Percentiles rank a stretch among this genome's conserved stretches.
These are phyloP conservation scores for Chrysomallon squamiferum DNA, from an alignment of 1,140 invertebrate genomes.

Conservation along the genomic window DNA sequence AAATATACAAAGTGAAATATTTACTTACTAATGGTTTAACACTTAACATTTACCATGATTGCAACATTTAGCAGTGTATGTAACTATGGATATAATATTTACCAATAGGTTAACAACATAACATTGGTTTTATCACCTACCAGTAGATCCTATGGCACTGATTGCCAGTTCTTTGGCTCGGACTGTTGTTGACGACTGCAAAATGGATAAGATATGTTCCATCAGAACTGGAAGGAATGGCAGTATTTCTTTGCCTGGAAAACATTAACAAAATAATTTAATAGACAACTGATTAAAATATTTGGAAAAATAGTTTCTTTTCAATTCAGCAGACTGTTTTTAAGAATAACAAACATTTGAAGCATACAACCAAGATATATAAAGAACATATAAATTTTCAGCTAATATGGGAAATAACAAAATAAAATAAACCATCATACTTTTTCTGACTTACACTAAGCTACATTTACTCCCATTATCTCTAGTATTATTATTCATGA, in stretches of 20 bases:
- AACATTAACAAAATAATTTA: background rate
- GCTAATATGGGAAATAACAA: too few relatives aligned
- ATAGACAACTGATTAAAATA: background rate
- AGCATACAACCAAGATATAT: background rate
- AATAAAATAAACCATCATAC: too few relatives aligned
- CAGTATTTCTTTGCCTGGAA: constrained; percentile 69
- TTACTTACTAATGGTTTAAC: too few relatives aligned
- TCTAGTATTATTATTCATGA: too few relatives aligned
- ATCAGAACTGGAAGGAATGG: constrained; percentile 78
- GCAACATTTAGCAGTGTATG: too few relatives aligned
- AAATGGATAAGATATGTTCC: constrained; percentile 72
- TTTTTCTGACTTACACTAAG: too few relatives aligned
- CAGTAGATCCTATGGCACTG: constrained; percentile 73
- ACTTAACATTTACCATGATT: too few relatives aligned
- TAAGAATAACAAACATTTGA: background rate
- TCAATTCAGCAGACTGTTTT: background rate
- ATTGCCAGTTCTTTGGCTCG: constrained; percentile 74
- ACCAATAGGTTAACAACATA: too few relatives aligned
- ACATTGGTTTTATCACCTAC: constrained; percentile 49
- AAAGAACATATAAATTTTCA: background rate
- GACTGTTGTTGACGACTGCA: constrained; percentile 66
- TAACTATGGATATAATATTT: too few relatives aligned
- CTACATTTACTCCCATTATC: too few relatives aligned
- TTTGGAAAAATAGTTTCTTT: background rate
- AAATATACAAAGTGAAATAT: too few relatives aligned